phyloP scores from a whole-genome alignment of 2,113 vertebrate genomes.

The Amphilophus citrinellus region DNA sequence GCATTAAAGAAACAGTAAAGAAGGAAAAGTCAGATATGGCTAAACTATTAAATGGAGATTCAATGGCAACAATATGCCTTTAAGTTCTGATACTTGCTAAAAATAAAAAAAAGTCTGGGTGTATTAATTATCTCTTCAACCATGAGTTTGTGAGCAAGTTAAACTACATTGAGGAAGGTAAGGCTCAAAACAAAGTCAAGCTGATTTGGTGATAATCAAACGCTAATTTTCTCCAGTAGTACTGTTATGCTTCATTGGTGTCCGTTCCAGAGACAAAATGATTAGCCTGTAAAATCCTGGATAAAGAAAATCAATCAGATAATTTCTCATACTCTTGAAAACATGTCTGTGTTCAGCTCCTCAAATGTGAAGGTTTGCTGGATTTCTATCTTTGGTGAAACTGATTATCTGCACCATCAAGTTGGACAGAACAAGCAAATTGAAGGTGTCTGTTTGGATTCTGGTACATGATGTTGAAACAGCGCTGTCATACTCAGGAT shows the following conservation, averaged over 20 bases:
- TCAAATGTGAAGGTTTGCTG: background rate
- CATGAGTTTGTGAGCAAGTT: background rate
- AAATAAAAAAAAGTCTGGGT: background rate
- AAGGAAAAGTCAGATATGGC: constrained; percentile 52
- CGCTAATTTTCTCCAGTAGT: background rate
- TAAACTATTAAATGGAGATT: constrained; percentile 28
- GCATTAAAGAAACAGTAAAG: constrained; percentile 1
- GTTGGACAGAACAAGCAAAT: background rate
- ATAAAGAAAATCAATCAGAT: too few species aligned
- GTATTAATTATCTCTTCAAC: background rate
- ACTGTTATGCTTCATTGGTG: background rate
- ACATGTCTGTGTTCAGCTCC: background rate
- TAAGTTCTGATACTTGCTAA: background rate
- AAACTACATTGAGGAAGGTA: too few species aligned
- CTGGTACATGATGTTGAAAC: background rate
- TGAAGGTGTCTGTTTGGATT: background rate
- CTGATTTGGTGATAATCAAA: background rate
- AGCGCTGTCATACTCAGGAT: background rate
- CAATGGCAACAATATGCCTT: background rate
- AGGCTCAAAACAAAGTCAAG: background rate
- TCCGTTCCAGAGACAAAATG: background rate
- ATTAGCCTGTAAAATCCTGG: too few species aligned
- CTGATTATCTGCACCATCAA: background rate
- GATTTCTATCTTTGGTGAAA: background rate
- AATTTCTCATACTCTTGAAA: background rate